Percentiles rank a stretch among this genome's conserved stretches.
Evolutionary conservation across 2,797 vertebrate genomes (phyloP).

Genomic region (Eleutherodactylus coqui): DNA sequence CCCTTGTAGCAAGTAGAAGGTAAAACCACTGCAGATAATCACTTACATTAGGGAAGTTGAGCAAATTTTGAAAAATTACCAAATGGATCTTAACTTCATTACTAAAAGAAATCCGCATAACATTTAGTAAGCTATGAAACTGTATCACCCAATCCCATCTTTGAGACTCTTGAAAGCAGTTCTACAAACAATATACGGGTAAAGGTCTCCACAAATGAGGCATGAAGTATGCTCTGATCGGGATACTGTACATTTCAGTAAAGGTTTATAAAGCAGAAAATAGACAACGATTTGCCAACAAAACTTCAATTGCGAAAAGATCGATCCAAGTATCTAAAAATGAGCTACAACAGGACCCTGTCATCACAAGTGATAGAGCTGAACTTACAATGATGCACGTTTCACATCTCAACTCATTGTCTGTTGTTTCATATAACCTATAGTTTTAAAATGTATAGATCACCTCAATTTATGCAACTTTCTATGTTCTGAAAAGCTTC

Average conservation of each 20-base stretch:
- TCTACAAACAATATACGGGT: not conserved
- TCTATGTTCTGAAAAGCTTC: not conserved
- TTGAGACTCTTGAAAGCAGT: not conserved
- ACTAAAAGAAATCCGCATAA: not conserved
- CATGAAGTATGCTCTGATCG: not conserved
- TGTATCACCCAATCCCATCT: not conserved
- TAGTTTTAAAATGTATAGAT: not conserved
- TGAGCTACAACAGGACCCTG: not conserved
- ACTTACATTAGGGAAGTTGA: not conserved
- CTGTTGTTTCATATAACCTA: not conserved
- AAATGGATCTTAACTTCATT: not conserved
- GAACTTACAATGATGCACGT: not conserved
- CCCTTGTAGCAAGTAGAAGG: not conserved
- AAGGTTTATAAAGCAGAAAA: slow-evolving; percentile 15
- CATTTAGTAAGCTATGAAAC: not conserved
- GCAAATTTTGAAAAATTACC: not conserved
- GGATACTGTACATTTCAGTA: not conserved
- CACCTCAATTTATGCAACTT: not conserved
- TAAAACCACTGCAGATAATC: not conserved
- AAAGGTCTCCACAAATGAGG: not conserved
- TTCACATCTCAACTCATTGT: not conserved
- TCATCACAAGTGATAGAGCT: not conserved
- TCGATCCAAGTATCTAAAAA: not conserved
- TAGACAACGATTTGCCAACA: slow-evolving; percentile 7
- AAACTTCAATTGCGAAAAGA: not conserved